Evolutionary conservation across 2,888 invertebrate genomes (phyloP), one percentile per base, ranked within the genome.

Genomic region (Ectemnius continuus): DNA sequence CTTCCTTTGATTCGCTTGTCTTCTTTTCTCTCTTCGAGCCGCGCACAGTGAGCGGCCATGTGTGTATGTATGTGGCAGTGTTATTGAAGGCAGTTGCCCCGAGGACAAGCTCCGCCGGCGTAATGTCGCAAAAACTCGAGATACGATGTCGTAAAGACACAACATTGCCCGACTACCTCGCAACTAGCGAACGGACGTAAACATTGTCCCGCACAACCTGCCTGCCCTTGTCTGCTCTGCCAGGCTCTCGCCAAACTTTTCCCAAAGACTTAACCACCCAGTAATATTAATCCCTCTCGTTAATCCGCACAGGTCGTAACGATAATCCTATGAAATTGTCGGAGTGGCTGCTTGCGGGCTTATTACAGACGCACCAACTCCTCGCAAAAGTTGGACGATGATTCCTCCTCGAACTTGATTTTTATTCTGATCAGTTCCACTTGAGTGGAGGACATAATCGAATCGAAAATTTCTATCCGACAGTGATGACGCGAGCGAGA

Each of bases 111-210:
- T 36, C 61, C 2, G 14, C 28, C 47, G 58, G 62, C 28, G 56
- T 47, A 48, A 60, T 65, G 61, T 18, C 68, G 48, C 48, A 56
- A 75, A 60, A 59, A 18, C 59, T 52, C 47, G 74, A 81, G 73
- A 81, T 65, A 76, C 67, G 67, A 70, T 45, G 61, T 65, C 73
- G 18, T 79, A 70, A 81, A 73, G 70, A 48, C 8, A 16, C 61
- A 47, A 59, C 67, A 47, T 64, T 68, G 52, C 67, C 60, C 56
- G 59, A 76, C 64, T 72, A 74, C 65, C 61, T 72, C 48, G 67
- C 61, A 59, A 74, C 61, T 75, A 61, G 76, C 47, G 65, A 47
- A 62, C 63, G 66, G 4, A 18, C 20, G 11, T 59, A 20, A 61
- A 67, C 69, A 26, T 26, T 23, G 46, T 67, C 65, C 65, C 66